Percentiles rank a stretch among this genome's conserved stretches.
Evolutionary conservation across 2,113 vertebrate species (phyloP).

Genomic region (Stegostoma tigrinum): DNA sequence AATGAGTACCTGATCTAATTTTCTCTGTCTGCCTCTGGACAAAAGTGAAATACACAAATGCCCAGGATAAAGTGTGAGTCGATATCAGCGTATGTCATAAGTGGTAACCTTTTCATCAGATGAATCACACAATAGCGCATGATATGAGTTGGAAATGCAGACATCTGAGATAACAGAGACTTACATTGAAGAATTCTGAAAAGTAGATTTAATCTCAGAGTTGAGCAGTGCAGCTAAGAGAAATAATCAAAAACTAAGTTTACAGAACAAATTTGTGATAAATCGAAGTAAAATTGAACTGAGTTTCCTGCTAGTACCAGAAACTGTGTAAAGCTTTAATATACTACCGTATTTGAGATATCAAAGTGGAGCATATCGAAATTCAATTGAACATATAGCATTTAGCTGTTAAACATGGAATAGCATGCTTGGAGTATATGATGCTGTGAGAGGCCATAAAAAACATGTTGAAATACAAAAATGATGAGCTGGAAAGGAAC

Average conservation of each 20-base stretch:
- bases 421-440: background rate
- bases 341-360: background rate
- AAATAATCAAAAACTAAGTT: background rate
- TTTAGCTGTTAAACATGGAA: background rate
- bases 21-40: background rate
- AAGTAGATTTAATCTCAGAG: background rate
- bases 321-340: background rate
- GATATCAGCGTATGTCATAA: background rate
- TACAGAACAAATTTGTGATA: background rate
- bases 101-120: background rate
- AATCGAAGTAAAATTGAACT: background rate
- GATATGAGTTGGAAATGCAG: background rate
- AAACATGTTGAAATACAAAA: background rate
- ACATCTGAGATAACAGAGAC: background rate
- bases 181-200: background rate
- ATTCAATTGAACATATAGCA: background rate
- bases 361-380: background rate
- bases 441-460: background rate
- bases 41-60: background rate
- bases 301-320: background rate
- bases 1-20: background rate
- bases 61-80: background rate
- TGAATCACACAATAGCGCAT: background rate
- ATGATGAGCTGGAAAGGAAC: too few relatives aligned
- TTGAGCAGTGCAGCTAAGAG: background rate